Evolutionary conservation across 2,113 vertebrate genomes (phyloP), one percentile per base, ranked within the genome.

Genomic region (Cephalopholis sonnerati): DNA sequence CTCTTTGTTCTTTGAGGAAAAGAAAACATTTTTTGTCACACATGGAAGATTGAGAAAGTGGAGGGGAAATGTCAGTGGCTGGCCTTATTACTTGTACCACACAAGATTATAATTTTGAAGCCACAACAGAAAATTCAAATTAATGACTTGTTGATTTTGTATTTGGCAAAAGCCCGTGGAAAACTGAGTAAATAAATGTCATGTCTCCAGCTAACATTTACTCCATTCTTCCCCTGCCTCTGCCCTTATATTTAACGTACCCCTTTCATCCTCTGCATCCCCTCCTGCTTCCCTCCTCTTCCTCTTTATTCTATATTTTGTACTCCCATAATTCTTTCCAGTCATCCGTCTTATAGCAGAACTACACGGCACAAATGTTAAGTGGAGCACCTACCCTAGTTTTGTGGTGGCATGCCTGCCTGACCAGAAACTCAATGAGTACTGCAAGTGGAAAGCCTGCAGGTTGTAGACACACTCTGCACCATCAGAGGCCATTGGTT

Each of bases 91-190:
- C 3, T 76, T 41, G 20, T 50, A 11, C 69, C 41, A 22, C 68
- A 39, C 73, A 68, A 61, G 63, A 48, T 70, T 69, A 7, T 46
- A 58, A 18, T 85, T 75, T 76, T 72, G 41, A 85, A 83, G 44
- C 81, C 74, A 62, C 84, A 90, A 84, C 58, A 63, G 53, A 77
- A 88, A 81, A 77, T 36, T 0, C n/a, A 71, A 86, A 59, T 50
- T 39, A 87, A 88, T 77, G 80, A 76, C 77, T 72, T 85, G 48
- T 83, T 80, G 69, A 67, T 65, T 85, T 73, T 79, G 53, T 39
- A 7, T 81, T 81, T 69, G 79, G 62, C 73, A 44, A 54, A 62
- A 71, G 66, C 2, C 2, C 46, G 27, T 10, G 36, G 32, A 77
- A 70, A 55, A 51, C 12, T 9, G 25, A n/a, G 48, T 36, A 57